Conservation (phyloP, 1,140 invertebrate species). For the Leptinotarsa lineolata region DNA sequence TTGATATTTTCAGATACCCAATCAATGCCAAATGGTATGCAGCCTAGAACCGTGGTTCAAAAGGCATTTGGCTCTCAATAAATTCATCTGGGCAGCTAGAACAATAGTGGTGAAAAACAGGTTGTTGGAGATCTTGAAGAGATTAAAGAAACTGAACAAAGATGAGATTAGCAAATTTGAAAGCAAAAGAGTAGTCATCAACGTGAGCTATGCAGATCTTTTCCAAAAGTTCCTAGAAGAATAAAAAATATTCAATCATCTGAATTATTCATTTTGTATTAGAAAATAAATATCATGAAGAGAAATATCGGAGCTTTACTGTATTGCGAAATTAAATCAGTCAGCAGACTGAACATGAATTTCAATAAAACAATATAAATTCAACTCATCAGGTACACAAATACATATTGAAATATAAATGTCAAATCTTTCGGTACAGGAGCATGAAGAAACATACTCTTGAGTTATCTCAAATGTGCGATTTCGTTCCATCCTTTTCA, state of each 20-base stretch:
- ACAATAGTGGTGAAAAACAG: slow-evolving; percentile 43
- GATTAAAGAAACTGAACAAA: slow-evolving; percentile 33
- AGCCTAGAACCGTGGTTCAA: slow-evolving; percentile 44
- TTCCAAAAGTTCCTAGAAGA: background rate
- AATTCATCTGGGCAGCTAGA: slow-evolving; percentile 44
- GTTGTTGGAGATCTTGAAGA: slow-evolving; percentile 39
- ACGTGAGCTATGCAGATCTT: background rate
- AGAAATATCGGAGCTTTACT: too few species aligned
- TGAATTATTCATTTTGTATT: too few species aligned
- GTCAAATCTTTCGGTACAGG: too few species aligned
- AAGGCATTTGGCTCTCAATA: slow-evolving; percentile 42
- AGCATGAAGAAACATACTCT: too few species aligned
- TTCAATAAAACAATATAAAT: too few species aligned
- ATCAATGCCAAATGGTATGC: slow-evolving; percentile 24
- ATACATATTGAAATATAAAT: too few species aligned
- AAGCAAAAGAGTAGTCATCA: background rate
- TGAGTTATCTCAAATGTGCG: too few species aligned
- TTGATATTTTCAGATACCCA: slow-evolving; percentile 27
- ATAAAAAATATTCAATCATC: background rate
- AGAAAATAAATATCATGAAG: too few species aligned
- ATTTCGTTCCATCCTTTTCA: too few species aligned
- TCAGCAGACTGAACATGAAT: too few species aligned
- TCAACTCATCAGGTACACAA: too few species aligned
- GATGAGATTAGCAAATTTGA: slow-evolving; percentile 29
- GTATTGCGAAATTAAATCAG: too few species aligned